Conservation (phyloP, 2,888 invertebrate genomes). For the Spisula subtruncata region DNA sequence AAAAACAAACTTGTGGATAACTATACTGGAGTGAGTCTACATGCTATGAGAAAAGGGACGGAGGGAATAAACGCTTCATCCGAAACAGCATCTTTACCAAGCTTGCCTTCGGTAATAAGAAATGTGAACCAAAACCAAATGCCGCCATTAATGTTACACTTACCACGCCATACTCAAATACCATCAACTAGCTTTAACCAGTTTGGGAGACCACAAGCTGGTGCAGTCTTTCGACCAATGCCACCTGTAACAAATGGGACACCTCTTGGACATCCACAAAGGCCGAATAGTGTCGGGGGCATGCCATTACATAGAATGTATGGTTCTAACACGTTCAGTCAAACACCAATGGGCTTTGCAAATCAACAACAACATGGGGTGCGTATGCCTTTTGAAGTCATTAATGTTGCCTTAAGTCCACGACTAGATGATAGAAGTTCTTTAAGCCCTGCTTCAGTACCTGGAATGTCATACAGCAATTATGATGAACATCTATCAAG, state of each 20-base stretch:
- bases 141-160: neutral
- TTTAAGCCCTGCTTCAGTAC: neutral
- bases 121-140: neutral
- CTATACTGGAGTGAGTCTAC: neutral
- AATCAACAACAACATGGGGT: neutral
- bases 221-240: neutral
- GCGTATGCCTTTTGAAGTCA: neutral
- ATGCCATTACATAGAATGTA: neutral
- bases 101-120: neutral
- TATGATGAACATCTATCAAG: neutral
- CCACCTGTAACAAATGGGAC: neutral
- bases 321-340: neutral
- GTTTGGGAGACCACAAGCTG: neutral
- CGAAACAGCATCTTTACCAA: neutral
- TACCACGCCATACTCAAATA: neutral
- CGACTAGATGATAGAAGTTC: neutral
- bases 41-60: neutral
- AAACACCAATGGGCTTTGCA: neutral
- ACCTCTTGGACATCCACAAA: neutral
- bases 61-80: neutral
- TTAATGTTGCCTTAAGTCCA: neutral
- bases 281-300: neutral
- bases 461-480: neutral
- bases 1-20: neutral
- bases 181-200: constrained; percentile 10